Evolutionary conservation across 2,113 vertebrate species (phyloP), one percentile per base, ranked within the genome.

Genomic region (Myanophis thanlyinensis): DNA sequence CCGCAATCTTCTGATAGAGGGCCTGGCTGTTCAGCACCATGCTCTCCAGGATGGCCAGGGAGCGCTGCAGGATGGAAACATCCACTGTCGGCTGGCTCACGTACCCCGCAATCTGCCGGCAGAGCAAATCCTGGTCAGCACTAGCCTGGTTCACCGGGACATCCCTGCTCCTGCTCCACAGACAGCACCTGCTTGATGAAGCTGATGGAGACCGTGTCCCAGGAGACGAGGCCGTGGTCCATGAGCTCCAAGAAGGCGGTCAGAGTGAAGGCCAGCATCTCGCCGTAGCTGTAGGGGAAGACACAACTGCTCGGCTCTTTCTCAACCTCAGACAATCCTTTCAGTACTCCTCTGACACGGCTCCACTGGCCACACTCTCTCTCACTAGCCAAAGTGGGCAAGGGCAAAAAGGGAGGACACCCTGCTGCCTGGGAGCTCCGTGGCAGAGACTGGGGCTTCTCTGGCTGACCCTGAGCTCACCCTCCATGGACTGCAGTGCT

Each of bases 1-100:
- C 98, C 0, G 99, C 98, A 92, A 99, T 98, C 88, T 99, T 99
- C 96, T 99, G 99, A 97, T 99, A 99, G 9, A 99, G 98, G 91
- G 98, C 99, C 97, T 99, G 99, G 96, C 99, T 99, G 97, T 99
- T 99, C 93, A 99, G 97, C 94, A 99, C 99, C 99, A 99, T 99
- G 97, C 99, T 99, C 97, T 99, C 99, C 85, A 99, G 97, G 96
- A 99, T 99, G 94, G 99, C 99, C 94, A 99, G 97, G 1, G 99
- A 99, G 85, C 99, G 97, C 97, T 99, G 99, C 95, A 99, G 98
- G 94, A 99, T 99, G 87, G 99, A 99, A 94, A 99, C 99, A 0
- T 99, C 99, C 95, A 99, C 98, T 97, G 98, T 98, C 10, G 99
- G 98, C 98, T 99, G 99, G 94, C 99, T 99, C 95, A 99, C 99